A percentile compares a stretch with the other conserved stretches of the same genome.
These are phyloP conservation scores for Machimus rusticus DNA, from an alignment of 2,888 invertebrate genomes.

Conservation along the genomic window DNA sequence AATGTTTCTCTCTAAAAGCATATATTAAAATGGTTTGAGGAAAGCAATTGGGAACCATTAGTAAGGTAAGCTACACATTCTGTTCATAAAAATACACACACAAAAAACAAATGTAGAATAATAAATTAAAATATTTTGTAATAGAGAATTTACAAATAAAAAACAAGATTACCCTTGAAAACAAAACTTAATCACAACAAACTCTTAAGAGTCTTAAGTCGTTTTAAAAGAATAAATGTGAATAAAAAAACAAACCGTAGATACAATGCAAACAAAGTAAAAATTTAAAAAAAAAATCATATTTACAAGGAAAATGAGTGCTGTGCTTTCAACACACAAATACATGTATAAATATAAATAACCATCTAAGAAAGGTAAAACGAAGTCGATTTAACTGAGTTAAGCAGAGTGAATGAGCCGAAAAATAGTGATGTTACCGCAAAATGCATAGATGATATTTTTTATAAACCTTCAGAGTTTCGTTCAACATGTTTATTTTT, in stretches of 20 bases:
- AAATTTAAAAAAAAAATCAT: constrained; percentile 50
- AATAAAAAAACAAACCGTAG: background rate
- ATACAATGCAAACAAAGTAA: constrained; percentile 41
- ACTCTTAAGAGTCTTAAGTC: constrained; percentile 50
- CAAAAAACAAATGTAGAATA: constrained; percentile 49
- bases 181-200: constrained; percentile 50
- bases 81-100: background rate
- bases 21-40: constrained; percentile 61
- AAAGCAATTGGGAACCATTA: constrained; percentile 64
- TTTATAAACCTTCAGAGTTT: background rate
- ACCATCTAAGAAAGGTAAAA: background rate
- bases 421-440: background rate
- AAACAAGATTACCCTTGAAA: constrained; percentile 44
- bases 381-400: background rate
- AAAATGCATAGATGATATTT: constrained; percentile 13
- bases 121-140: constrained; percentile 45
- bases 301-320: constrained; percentile 34
- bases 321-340: constrained; percentile 35
- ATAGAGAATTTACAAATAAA: constrained; percentile 28
- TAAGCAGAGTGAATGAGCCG: background rate
- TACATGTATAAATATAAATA: background rate
- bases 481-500: background rate
- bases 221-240: constrained; percentile 49
- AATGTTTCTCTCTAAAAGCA: constrained; percentile 36
- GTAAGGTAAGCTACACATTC: constrained; percentile 65